phyloP scores from a whole-genome alignment of 2,797 vertebrate species.

The Molothrus ater region DNA sequence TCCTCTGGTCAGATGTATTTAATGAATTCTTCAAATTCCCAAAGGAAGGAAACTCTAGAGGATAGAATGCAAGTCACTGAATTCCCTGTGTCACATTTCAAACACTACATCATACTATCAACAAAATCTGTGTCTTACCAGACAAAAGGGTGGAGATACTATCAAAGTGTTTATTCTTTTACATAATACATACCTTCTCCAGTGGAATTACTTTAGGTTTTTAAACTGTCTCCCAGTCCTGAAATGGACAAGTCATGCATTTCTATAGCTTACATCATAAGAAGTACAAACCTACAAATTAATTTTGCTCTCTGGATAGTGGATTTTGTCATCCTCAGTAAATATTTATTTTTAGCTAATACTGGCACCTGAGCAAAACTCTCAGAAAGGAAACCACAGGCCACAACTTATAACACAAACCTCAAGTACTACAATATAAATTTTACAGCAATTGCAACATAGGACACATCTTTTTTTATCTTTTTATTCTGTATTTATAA shows the following conservation, averaged over 20 bases:
- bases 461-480: neutral
- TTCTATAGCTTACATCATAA: neutral
- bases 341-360: neutral
- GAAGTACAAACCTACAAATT: neutral
- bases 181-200: neutral
- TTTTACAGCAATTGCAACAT: neutral
- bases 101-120: neutral
- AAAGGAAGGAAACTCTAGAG: neutral
- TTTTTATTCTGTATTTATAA: neutral
- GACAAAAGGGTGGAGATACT: neutral
- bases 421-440: neutral
- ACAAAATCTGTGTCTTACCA: neutral
- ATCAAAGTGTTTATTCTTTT: neutral
- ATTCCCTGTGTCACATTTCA: neutral
- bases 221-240: neutral
- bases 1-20: constrained; percentile 7
- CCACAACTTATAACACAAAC: neutral
- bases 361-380: neutral
- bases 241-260: neutral
- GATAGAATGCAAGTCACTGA: neutral
- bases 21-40: constrained; percentile 33
- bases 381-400: neutral
- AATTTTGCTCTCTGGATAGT: neutral
- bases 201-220: neutral
- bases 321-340: neutral